Evolutionary conservation across 2,797 vertebrate species (phyloP).

Genomic region (Danio kyathit): DNA sequence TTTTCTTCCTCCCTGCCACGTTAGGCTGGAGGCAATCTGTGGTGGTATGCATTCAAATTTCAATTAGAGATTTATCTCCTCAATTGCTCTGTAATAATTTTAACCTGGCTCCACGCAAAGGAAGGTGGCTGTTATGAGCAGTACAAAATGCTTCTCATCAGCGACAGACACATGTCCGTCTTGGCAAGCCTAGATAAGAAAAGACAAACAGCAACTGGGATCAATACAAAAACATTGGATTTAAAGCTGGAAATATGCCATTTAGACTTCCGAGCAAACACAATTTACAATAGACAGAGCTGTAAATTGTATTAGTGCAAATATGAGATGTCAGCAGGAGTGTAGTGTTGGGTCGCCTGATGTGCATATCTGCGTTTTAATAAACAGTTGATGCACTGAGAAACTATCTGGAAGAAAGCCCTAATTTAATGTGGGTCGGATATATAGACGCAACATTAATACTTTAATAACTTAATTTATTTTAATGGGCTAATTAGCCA

Average conservation of each 20-base stretch:
- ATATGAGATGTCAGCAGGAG: slow-evolving; percentile 14
- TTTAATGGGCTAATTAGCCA: slow-evolving; percentile 26
- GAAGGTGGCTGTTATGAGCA: slow-evolving; percentile 9
- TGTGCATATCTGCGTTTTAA: slow-evolving; percentile 4
- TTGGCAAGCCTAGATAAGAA: slow-evolving; percentile 29
- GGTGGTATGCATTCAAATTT: slow-evolving; percentile 63
- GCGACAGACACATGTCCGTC: slow-evolving; percentile 1
- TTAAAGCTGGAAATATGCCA: slow-evolving; percentile 41
- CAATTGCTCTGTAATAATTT: slow-evolving; percentile 55
- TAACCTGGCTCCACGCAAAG: slow-evolving; percentile 34
- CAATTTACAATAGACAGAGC: slow-evolving; percentile 30
- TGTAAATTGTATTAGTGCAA: slow-evolving; percentile 35
- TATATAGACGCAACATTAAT: slow-evolving; percentile 21
- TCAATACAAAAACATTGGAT: slow-evolving; percentile 35
- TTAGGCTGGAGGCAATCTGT: slow-evolving; percentile 52
- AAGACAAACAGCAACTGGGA: slow-evolving; percentile 12
- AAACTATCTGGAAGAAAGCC: neutral
- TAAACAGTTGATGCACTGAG: slow-evolving; percentile 14
- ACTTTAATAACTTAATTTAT: slow-evolving; percentile 33
- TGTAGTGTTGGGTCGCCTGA: neutral
- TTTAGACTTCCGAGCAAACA: slow-evolving; percentile 9
- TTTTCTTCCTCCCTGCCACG: slow-evolving; percentile 26
- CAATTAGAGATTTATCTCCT: slow-evolving; percentile 67
- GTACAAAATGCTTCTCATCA: slow-evolving; percentile 15
- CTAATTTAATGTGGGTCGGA: slow-evolving; percentile 6